Conservation (phyloP, 2,113 vertebrate genomes). For the Pangasianodon hypophthalmus region DNA sequence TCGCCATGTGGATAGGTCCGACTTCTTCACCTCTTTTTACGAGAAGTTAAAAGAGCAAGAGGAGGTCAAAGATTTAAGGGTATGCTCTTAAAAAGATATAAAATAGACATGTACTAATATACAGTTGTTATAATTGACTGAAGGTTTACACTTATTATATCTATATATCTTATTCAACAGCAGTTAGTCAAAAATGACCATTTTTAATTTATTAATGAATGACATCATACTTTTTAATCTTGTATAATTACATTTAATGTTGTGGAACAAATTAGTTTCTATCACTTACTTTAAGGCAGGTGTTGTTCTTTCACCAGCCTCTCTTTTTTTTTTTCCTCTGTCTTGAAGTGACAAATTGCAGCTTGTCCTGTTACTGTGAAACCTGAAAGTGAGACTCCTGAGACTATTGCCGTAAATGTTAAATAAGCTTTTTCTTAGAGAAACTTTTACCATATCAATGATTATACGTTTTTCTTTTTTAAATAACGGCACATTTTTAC, state of each 20-base stretch:
- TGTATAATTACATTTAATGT: background rate
- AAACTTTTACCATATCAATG: background rate
- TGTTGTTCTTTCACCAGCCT: background rate
- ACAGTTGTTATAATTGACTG: background rate
- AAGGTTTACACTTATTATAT: background rate
- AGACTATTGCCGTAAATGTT: background rate
- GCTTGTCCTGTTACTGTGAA: background rate
- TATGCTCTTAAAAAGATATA: conserved; percentile 60
- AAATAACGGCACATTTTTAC: background rate
- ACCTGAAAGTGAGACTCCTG: background rate
- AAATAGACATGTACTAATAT: background rate
- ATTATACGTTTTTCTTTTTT: background rate
- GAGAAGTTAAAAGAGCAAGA: conserved; percentile 87
- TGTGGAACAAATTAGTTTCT: background rate
- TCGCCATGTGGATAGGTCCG: conserved; percentile 83
- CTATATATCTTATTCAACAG: background rate
- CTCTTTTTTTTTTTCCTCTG: background rate
- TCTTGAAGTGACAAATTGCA: background rate
- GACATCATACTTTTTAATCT: background rate
- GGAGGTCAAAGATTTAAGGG: conserved; percentile 87
- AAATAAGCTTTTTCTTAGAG: background rate
- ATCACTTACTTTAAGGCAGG: background rate
- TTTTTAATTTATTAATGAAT: background rate
- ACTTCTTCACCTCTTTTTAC: conserved; percentile 90
- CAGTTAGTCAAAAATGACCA: background rate